These are phyloP conservation scores for Gerris buenoi DNA, from an alignment of 1,140 invertebrate genomes.

Conservation along the genomic window DNA sequence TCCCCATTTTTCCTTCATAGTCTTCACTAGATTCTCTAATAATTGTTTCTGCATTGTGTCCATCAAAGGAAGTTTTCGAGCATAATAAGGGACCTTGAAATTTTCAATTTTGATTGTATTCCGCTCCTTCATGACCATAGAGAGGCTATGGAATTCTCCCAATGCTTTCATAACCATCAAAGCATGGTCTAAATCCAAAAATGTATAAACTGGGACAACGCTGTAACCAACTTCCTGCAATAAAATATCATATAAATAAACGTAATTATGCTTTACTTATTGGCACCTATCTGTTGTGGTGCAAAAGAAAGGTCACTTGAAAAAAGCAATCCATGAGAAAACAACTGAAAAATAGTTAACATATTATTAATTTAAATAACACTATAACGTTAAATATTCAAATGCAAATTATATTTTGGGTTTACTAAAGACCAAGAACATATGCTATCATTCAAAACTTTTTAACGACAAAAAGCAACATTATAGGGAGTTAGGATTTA, in stretches of 20 bases:
- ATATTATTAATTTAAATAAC: neutral
- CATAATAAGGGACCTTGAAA: neutral
- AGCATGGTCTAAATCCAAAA: neutral
- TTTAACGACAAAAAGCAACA: too few relatives aligned
- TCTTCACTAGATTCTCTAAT: neutral
- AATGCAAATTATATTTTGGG: neutral
- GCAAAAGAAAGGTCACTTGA: neutral
- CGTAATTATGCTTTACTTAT: neutral
- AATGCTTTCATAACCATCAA: neutral
- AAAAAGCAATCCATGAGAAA: neutral
- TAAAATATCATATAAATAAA: neutral
- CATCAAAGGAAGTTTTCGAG: neutral
- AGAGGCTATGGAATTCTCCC: neutral
- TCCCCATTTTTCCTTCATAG: neutral
- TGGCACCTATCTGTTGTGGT: neutral
- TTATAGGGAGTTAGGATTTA: too few relatives aligned
- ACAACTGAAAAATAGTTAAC: neutral
- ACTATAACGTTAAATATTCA: neutral
- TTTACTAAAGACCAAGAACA: neutral
- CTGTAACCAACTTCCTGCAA: neutral
- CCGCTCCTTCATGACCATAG: neutral
- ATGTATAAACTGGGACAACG: neutral
- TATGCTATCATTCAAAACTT: too few relatives aligned
- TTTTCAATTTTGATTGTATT: neutral
- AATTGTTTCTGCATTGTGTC: neutral